These are phyloP conservation scores for Lamellibrachia columna DNA, from an alignment of 2,888 invertebrate genomes.

Conservation along the genomic window DNA sequence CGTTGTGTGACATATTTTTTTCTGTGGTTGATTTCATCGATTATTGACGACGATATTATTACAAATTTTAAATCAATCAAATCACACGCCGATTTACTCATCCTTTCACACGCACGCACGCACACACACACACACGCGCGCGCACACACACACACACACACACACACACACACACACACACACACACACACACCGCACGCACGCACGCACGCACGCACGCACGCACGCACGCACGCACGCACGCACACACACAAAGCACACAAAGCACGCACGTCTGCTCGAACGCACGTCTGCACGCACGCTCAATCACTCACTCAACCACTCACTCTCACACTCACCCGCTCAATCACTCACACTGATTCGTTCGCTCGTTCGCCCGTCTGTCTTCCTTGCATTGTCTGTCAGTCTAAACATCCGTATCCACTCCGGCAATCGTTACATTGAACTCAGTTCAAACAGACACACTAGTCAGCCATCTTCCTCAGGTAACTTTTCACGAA, in stretches of 20 bases:
- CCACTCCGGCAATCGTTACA: no score
- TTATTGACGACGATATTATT: neutral
- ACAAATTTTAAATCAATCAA: neutral
- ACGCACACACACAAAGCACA: no score
- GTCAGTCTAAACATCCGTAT: no score
- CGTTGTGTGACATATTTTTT: neutral
- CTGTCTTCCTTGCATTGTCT: no score
- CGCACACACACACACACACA: neutral
- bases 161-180: neutral
- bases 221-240: no score
- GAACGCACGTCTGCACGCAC: neutral
- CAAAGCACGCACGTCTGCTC: neutral
- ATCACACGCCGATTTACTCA: neutral
- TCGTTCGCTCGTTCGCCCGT: no score
- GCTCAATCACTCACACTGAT: no score
- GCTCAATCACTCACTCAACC: neutral
- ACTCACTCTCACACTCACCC: no score
- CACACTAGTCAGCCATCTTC: no score
- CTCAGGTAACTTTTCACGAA: no score
- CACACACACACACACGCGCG: neutral
- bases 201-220: no score
- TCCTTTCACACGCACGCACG: neutral
- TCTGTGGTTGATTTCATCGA: neutral
- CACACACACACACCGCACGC: neutral
- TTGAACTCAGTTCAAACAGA: no score